Base-by-base conservation (phyloP, 2,113 vertebrate species). In the Glaucomys volans region DNA sequence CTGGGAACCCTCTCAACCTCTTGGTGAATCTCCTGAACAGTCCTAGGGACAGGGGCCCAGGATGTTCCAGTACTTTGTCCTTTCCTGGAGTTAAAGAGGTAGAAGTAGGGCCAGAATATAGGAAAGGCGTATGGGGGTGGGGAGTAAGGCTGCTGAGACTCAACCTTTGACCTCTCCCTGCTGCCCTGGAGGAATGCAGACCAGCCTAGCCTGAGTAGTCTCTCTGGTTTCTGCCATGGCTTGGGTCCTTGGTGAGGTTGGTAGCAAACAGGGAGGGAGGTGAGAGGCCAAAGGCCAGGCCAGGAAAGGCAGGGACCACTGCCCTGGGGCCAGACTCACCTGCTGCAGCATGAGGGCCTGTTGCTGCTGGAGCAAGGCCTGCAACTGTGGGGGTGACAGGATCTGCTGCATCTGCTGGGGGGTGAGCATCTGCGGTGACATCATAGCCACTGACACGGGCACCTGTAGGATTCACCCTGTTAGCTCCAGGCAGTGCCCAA, bases 361-460 rank as follows among this genome's bases (percentile, higher is more conserved):
- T 91, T 99, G 99, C 98, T 99, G 99, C 98, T 99, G 99, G 93
- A 99, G 99, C 97, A 99, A 98, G 44, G 99, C 99, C 98, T 99
- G 99, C 50, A 99, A 99, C 98, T 99, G 99, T 11, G 99, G 99
- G 0, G 99, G 99, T 0, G 99, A 99, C 97, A 99, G 99, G 98
- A 99, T 99, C 99, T 99, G 99, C 98, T 99, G 99, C 99, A 99
- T 99, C 98, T 99, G 99, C 98, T 99, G 99, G 3, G 99, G 99
- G 9, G 99, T 99, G 96, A 99, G 99, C 99, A 99, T 99, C 98
- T 99, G 99, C 0, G 99, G 99, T 69, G 99, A 99, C 99, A 99
- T 99, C 99, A 99, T 99, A 50, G 99, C 99, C 99, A 99, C 99
- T 0, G 99, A 99, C 97, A 99, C 99, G 0, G 99, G 99, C 37